Evolutionary conservation across 2,888 invertebrate genomes (phyloP), one percentile per base, ranked within the genome.

Genomic region (Diarsia dahlii): DNA sequence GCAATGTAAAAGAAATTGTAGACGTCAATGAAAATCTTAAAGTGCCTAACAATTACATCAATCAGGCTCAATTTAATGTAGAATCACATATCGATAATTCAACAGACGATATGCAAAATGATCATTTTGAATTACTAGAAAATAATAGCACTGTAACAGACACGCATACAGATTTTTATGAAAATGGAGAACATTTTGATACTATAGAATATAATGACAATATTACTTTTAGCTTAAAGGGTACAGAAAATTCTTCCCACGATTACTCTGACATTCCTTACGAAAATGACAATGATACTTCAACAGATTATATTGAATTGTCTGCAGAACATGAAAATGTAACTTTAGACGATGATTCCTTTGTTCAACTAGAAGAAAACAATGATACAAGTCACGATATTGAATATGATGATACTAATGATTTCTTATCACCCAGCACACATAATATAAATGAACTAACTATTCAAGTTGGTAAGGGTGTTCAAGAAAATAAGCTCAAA

Each of bases 11-110:
- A 0, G 45, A 56, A 34, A 46, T n/a, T 18, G 3, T 39, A n/a
- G 52, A 54, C 54, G 39, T n/a, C 3, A 54, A 3, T 52, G n/a
- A 74, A 13, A 79, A 60, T 68, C 9, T 34, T 34, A 18, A 39
- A 68, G 48, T 23, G 13, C 76, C 76, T 18, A 46, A 65, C 5
- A 65, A 58, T 45, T 76, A 81, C 15, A 28, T 34, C 48, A 75
- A 76, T 56, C 39, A 66, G 2, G 45, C 76, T n/a, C 52, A 65
- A 46, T 62, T 23, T 45, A 0, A 70, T 50, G 1, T 62, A 70
- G 23, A 80, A 76, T 66, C 65, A 3, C 65, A 52, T 0, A 4
- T 39, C n/a, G 12, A 70, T 46, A 81, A 50, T 12, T 15, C 4
- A 34, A 15, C 46, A 54, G 12, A 65, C 34, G 13, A 13, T 23